Percentiles rank a stretch among this genome's conserved stretches.
Evolutionary conservation across 2,113 vertebrate species (phyloP).

Genomic region (Corvus hawaiiensis): DNA sequence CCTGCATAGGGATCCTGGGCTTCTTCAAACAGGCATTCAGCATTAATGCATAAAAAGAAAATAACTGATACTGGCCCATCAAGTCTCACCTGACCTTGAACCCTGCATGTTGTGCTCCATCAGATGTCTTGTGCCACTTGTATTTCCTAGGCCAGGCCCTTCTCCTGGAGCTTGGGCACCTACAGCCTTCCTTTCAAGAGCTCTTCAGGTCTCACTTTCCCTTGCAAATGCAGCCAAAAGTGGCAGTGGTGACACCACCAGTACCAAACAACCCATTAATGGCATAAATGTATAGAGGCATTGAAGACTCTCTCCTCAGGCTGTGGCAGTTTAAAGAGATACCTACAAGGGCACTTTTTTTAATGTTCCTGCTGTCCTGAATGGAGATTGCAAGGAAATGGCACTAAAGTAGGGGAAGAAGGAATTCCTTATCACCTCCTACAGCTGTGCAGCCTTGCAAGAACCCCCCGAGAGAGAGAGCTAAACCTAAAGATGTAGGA

Average conservation of each 20-base stretch:
- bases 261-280: neutral
- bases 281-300: neutral
- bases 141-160: neutral
- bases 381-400: neutral
- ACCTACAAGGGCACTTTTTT: neutral
- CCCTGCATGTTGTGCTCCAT: neutral
- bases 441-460: neutral
- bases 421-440: neutral
- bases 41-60: neutral
- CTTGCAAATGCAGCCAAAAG: neutral
- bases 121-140: neutral
- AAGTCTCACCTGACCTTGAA: neutral
- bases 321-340: neutral
- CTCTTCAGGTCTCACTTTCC: neutral
- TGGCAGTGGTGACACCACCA: neutral
- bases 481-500: neutral
- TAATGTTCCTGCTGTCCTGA: neutral
- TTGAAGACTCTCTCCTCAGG: neutral
- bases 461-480: fast-evolving
- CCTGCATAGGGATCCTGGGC: neutral
- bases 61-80: neutral
- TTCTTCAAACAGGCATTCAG: neutral
- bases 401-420: neutral
- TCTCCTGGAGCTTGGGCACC: neutral
- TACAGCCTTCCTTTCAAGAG: neutral